These are phyloP conservation scores for Erethizon dorsatum DNA, from an alignment of 2,797 vertebrate genomes.

Conservation along the genomic window DNA sequence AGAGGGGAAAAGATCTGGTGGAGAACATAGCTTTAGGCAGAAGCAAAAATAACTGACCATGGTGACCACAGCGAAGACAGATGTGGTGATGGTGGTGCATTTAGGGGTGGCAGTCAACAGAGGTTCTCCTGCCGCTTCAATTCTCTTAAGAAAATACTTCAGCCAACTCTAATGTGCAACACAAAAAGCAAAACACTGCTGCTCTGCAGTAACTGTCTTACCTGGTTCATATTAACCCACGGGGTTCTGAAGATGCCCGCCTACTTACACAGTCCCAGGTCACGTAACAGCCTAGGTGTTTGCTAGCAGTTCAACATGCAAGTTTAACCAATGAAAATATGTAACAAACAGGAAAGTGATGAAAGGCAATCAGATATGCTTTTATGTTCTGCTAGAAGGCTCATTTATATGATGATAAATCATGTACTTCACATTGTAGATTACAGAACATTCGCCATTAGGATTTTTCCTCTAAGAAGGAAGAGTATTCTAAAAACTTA, in stretches of 20 bases:
- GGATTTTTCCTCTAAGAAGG: conserved; percentile 18
- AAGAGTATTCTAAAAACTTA: conserved; percentile 24
- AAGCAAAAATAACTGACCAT: neutral
- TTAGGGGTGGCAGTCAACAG: neutral
- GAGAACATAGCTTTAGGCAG: neutral
- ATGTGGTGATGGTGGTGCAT: neutral
- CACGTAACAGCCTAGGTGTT: neutral
- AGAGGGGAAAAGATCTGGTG: neutral
- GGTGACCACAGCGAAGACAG: neutral
- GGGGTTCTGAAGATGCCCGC: neutral
- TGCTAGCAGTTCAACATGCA: neutral
- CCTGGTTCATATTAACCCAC: neutral
- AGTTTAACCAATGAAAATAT: conserved; percentile 31
- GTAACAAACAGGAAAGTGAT: conserved; percentile 4
- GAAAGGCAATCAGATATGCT: neutral
- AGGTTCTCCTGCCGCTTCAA: neutral
- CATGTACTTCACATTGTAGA: conserved; percentile 46
- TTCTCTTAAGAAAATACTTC: conserved; percentile 64
- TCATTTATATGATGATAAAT: conserved; percentile 56
- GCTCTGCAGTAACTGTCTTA: neutral
- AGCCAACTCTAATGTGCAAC: neutral
- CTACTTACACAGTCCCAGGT: neutral
- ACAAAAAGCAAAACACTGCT: neutral
- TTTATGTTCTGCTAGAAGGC: neutral
- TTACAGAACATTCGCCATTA: neutral